Evolutionary conservation across 1,140 invertebrate genomes (phyloP), one percentile per base, ranked within the genome.

Genomic region (Dendroctonus valens): DNA sequence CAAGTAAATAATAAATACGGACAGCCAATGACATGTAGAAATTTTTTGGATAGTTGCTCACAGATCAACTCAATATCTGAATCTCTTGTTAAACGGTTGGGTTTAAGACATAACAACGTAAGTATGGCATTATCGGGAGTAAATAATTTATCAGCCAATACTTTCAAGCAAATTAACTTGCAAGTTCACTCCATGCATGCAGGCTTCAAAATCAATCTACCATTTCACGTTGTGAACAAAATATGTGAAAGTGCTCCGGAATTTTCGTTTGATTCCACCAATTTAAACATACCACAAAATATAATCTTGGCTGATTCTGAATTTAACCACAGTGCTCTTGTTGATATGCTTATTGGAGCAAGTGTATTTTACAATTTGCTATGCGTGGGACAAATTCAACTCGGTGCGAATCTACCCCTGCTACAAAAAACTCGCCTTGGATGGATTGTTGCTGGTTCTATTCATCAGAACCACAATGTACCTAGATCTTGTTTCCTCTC

Each of bases 61-160:
- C 42, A 46, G 12, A 11, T 12, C 2, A 46, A 46, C 12, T 46
- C 4, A 9, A 46, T 12, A 9, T 11, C 42, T 2, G 42, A 46
- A 46, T 46, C 42, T 46, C 12, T 46, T 46, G 1, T 46, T 11
- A 46, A 46, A 4, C 8, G 42, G 4, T 46, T 46, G 12, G 8
- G 4, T 9, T 46, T 46, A 12, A 12, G 80, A 26, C 26, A 26
- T 26, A 26, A 26, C 26, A 26, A 26, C 26, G 26, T 26, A 26
- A 26, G 26, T 26, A 26, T 26, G 26, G 26, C 26, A 26, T 26
- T 26, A 26, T 26, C 26, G 26, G 26, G 26, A 26, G 3, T 26
- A 26, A 26, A 26, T 3, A 26, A 26, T 26, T 26, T 26, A 26
- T 26, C 26, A 26, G 26, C 26, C 26, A 26, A 26, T 26, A 26